phyloP scores from a whole-genome alignment of 2,888 invertebrate genomes.

The Himalopsyche tibetana region DNA sequence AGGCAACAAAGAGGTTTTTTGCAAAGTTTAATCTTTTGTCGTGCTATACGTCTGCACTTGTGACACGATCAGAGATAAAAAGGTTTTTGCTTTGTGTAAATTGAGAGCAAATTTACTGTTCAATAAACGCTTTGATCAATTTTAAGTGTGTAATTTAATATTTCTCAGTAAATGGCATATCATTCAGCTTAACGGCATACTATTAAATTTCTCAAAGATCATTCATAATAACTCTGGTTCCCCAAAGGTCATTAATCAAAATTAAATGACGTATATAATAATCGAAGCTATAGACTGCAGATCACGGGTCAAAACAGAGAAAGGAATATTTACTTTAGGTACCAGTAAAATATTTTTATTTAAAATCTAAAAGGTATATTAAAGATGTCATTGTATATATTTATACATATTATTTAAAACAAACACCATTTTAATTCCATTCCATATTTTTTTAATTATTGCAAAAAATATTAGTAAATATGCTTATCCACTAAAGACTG shows the following conservation, averaged over 20 bases:
- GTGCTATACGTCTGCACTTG: constrained; percentile 45
- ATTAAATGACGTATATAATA: background rate
- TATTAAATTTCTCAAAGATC: constrained; percentile 9
- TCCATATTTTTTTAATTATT: no score
- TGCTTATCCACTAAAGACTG: no score
- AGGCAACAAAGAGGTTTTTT: background rate
- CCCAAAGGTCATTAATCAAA: constrained; percentile 5
- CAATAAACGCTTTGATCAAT: constrained; percentile 45
- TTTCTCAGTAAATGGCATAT: background rate
- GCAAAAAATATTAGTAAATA: no score
- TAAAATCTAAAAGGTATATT: no score
- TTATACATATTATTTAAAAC: no score
- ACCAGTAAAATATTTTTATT: no score
- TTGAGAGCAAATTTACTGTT: constrained; percentile 36
- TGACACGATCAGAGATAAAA: constrained; percentile 50
- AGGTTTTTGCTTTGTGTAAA: constrained; percentile 54
- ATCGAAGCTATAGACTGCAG: no score
- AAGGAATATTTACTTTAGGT: no score
- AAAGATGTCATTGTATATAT: no score
- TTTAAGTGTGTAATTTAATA: constrained; percentile 43
- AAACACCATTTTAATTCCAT: no score
- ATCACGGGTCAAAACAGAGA: no score
- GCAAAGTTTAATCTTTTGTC: constrained; percentile 50
- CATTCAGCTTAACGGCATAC: constrained; percentile 1
- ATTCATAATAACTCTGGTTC: constrained; percentile 10